Base-by-base conservation (phyloP, 1,140 invertebrate species). In the Rhynchophorus ferrugineus region DNA sequence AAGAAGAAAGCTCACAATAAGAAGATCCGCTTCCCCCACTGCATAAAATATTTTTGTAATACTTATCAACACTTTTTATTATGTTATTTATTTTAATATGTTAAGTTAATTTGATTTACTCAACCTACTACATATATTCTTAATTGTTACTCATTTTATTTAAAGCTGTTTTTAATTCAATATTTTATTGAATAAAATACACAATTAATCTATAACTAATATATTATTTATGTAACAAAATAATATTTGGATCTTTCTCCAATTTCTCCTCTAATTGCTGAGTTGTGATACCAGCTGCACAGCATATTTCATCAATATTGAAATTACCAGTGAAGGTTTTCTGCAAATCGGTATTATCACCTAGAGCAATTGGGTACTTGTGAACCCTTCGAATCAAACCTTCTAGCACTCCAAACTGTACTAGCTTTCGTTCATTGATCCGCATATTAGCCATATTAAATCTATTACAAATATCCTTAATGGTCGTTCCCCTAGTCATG, bases 271-370 rank as follows among this genome's bases (percentile, higher is more conserved):
- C 89, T 20, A 96, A 76, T 58, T 91, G 85, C 39, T 82, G 77
- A 17, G 84, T 75, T 44, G 82, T 84, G 36, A 91, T 71, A n/a
- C 86, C 84, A n/a, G 84, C 84, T 48, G 82, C 77, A 65, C 89
- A 90, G 63, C 91, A 94, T 61, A 95, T 92, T 73, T 93, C 87
- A 73, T 95, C 91, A 37, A 86, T 81, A 63, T 81, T 89, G 36
- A 84, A 81, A 1, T 76, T 68, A 2, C 92, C 92, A 43, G 83
- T 89, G 63, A 93, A 92, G 62, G 85, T 80, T 41, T 79, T 77
- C 38, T 81, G 75, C 7, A 84, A 68, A 2, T 70, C 75, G 22
- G 36, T 54, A 39, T 70, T 70, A 60, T 55, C 60, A 44, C 71
- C 73, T 2, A 78, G 69, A 53, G 75, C 75, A 8, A 83, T 73